These are phyloP conservation scores for Pseudoatta argentina DNA, from an alignment of 1,140 invertebrate genomes.

Conservation along the genomic window DNA sequence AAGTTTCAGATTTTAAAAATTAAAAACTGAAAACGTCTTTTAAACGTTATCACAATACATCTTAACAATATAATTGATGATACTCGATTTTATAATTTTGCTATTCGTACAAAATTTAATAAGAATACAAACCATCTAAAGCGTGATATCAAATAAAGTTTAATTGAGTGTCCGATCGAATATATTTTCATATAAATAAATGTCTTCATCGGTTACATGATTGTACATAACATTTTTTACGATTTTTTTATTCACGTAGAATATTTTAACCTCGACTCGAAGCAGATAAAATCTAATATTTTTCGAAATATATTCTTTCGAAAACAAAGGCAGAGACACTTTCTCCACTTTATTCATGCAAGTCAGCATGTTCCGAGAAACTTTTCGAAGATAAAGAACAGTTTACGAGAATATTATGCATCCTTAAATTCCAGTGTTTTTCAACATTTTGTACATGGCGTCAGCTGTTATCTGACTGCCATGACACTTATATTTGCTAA, in stretches of 20 bases:
- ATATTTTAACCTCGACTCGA: neutral
- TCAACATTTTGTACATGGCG: neutral
- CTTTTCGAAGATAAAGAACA: neutral
- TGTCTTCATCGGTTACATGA: too few species aligned
- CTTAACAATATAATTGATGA: neutral
- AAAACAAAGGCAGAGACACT: neutral
- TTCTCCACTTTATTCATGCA: neutral
- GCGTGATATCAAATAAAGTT: too few species aligned
- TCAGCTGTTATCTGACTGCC: constrained; percentile 33
- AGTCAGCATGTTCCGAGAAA: neutral
- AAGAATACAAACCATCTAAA: too few species aligned
- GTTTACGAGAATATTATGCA: neutral
- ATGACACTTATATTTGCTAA: constrained; percentile 56
- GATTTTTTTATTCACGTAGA: too few species aligned
- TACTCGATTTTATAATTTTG: neutral
- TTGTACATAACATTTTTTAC: too few species aligned
- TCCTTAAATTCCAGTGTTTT: constrained; percentile 23
- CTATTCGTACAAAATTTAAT: neutral
- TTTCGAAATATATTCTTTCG: constrained; percentile 1
- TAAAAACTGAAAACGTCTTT: neutral
- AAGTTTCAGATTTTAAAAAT: neutral
- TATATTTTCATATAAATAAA: too few species aligned
- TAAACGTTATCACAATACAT: too few species aligned
- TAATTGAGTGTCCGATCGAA: too few species aligned
- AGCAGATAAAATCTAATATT: neutral